A percentile compares a stretch with the other conserved stretches of the same genome.
Evolutionary conservation across 2,113 vertebrate genomes (phyloP).

Genomic region (Crotophaga sulcirostris): DNA sequence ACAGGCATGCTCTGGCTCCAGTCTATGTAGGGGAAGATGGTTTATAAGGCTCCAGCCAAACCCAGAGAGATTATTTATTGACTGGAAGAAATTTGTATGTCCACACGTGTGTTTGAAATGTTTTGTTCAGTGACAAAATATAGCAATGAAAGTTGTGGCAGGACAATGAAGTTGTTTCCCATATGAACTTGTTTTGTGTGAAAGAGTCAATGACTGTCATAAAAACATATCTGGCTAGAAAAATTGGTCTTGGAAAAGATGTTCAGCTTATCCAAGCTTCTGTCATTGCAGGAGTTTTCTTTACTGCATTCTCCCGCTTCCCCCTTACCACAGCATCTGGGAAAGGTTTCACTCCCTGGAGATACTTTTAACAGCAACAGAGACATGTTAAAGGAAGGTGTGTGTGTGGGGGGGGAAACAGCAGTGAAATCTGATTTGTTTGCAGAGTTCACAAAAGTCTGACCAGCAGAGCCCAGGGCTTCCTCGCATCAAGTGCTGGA

Average conservation of each 20-base stretch:
- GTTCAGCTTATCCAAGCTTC: background rate
- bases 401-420: accelerated
- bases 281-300: background rate
- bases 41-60: background rate
- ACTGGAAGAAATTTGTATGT: background rate
- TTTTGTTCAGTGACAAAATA: background rate
- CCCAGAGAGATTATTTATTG: constrained; percentile 12
- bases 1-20: background rate
- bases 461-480: background rate
- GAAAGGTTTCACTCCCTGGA: background rate
- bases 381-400: background rate
- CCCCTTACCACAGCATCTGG: background rate
- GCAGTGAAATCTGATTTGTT: background rate
- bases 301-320: background rate
- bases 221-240: background rate
- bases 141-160: background rate
- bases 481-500: background rate
- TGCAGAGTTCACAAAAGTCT: background rate
- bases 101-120: background rate
- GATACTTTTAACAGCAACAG: background rate
- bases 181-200: background rate
- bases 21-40: background rate
- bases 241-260: background rate
- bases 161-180: background rate
- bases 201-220: background rate